Evolutionary conservation across 1,140 invertebrate species (phyloP).

Genomic region (Hyles vespertilio): DNA sequence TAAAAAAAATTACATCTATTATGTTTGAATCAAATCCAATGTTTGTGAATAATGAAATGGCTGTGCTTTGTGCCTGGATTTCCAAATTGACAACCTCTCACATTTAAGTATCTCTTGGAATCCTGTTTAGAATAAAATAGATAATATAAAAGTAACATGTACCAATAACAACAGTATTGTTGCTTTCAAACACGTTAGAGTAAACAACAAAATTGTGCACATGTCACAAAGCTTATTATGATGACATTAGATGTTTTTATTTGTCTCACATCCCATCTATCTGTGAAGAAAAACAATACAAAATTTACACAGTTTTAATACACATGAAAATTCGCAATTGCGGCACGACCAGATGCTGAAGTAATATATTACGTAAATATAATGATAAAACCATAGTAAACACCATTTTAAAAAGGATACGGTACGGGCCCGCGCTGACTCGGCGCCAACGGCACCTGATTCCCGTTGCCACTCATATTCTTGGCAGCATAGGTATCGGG

Average conservation of each 20-base stretch:
- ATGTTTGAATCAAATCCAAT: too few species aligned
- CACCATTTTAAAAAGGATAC: slow-evolving; percentile 63
- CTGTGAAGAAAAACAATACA: slow-evolving; percentile 1
- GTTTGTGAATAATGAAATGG: too few species aligned
- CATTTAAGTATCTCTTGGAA: too few species aligned
- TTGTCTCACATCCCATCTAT: not conserved
- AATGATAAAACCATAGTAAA: slow-evolving; percentile 46
- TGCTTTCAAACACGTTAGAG: slow-evolving; percentile 8
- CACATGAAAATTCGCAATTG: slow-evolving; percentile 49
- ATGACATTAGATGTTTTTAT: too few species aligned
- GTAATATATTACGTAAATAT: slow-evolving; percentile 72
- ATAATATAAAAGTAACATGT: not conserved
- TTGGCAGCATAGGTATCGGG: slow-evolving; percentile 71
- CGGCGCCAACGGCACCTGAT: slow-evolving; percentile 71
- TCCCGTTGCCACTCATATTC: slow-evolving; percentile 72
- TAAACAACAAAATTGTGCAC: slow-evolving; percentile 5
- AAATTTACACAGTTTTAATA: not conserved
- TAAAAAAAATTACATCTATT: too few species aligned
- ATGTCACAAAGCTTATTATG: slow-evolving; percentile 1
- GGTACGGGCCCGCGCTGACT: slow-evolving; percentile 65
- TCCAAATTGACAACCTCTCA: too few species aligned
- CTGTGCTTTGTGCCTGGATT: too few species aligned
- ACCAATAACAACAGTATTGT: slow-evolving; percentile 5
- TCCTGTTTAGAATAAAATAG: too few species aligned
- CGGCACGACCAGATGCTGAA: slow-evolving; percentile 53